Evolutionary conservation across 1,140 invertebrate species (phyloP), one percentile per base, ranked within the genome.

Genomic region (Palaemon carinicauda): DNA sequence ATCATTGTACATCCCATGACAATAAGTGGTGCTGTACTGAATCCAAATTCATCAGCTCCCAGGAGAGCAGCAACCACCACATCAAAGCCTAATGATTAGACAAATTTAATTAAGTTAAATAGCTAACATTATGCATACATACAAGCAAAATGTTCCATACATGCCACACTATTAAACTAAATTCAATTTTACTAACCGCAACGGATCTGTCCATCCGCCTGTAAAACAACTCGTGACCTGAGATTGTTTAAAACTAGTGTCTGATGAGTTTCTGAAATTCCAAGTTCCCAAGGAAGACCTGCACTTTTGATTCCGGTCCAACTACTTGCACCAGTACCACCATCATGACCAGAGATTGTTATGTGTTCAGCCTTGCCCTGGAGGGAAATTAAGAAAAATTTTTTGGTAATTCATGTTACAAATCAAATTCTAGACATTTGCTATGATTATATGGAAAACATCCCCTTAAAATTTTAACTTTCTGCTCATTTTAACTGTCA

Each of bases 1-100:
- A 99, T 99, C 98, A 99, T 99, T 10, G 98, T 99, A 91, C 98
- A 99, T 14, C 98, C 95, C 92, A 99, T 94, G 0, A 96, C 97
- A 91, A 99, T 99, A 56, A 99, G 92, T 0, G 98, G 98, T 7
- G 98, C 98, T 17, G 98, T 99, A 91, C 97, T 98, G 91, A 99
- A 97, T n/a, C 98, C 98, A 92, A 99, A 98, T 92, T 99, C 98
- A 92, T 99, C 98, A 15, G 98, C 98, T 65, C 98, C 98, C 4
- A 99, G 92, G 69, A 99, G 91, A 7, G 97, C 98, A 19, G 97
- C 98, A 41, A 99, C 96, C 77, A 99, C 94, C n/a, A 99, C 96
- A 93, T 99, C 98, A 91, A 97, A 97, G 50, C 98, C 95, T 94
- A 84, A 24, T 17, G n/a, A 21, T 24, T 10, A 52, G 3, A 33